Evolutionary conservation across 2,113 vertebrate species (phyloP), one percentile per base, ranked within the genome.

Genomic region (Hystrix brachyura): DNA sequence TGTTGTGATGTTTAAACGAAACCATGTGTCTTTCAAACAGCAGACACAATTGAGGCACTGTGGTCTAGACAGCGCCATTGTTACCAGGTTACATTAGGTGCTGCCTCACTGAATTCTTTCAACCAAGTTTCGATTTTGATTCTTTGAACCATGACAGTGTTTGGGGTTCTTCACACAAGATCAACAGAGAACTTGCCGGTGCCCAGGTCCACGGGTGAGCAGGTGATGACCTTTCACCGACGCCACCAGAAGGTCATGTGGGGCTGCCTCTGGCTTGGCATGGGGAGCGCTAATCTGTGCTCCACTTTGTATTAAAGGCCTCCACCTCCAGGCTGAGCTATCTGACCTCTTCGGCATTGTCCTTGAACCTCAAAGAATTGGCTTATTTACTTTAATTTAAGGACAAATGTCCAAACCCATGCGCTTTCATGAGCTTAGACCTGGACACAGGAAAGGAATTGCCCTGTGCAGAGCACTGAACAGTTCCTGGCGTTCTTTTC

Each of bases 351-450:
- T 32, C 27, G 74, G 43, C n/a, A 62, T 10, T n/a, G 38, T 6
- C 80, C 76, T 62, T 84, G 82, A 96, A 21, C 67, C 62, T 85
- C 72, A 38, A 95, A 57, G 82, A 87, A 94, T 67, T 34, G 27
- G 55, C n/a, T 82, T 90, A 72, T 87, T 96, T 93, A n/a, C 46
- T 97, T 80, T 74, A 60, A 72, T 46, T 65, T 43, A 10, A 5
- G 6, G 48, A 82, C 34, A 90, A 57, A 69, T 85, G 19, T 60
- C 81, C 85, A 92, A 90, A 81, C 6, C 3, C 65, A 18, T 3
- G 82, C 23, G 8, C 27, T 88, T 79, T 46, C 21, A 5, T 64
- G 55, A 96, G 81, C 67, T 71, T 25, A 87, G 27, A 72, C 60
- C 25, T 23, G 5, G 32, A 59, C 27, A 78, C 48, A 32, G 5